Evolutionary conservation across 2,888 invertebrate species (phyloP).

Genomic region (Labia minor): DNA sequence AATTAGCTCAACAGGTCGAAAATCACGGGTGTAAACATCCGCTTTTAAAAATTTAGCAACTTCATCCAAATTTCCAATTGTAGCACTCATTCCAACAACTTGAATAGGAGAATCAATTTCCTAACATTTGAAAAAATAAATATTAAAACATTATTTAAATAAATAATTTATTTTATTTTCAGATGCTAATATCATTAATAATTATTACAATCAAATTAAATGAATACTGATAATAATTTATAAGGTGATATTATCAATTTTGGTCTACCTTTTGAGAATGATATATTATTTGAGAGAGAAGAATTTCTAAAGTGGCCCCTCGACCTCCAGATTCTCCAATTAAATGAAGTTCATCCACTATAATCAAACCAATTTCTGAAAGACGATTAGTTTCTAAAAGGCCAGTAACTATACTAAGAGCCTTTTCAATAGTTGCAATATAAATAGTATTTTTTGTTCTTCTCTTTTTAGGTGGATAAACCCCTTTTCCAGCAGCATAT

Average conservation of each 20-base stretch:
- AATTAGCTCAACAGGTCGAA: slow-evolving; percentile 75
- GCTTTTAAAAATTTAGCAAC: slow-evolving; percentile 70
- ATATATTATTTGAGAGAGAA: slow-evolving; percentile 68
- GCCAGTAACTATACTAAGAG: slow-evolving; percentile 70
- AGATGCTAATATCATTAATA: too few species aligned
- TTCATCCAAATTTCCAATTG: slow-evolving; percentile 81
- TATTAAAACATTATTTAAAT: too few species aligned
- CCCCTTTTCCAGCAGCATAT: slow-evolving; percentile 84
- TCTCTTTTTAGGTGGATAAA: slow-evolving; percentile 69
- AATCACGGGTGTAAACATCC: slow-evolving; percentile 69
- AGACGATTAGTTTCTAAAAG: slow-evolving; percentile 67
- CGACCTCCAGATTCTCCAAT: slow-evolving; percentile 73
- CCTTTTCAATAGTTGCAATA: slow-evolving; percentile 92
- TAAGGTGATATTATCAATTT: too few species aligned
- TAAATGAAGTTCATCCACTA: slow-evolving; percentile 89
- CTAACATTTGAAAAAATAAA: too few species aligned
- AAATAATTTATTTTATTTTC: too few species aligned
- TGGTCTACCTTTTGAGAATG: slow-evolving; percentile 44
- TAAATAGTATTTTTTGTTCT: slow-evolving; percentile 69
- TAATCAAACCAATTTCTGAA: slow-evolving; percentile 63
- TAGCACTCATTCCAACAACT: slow-evolving; percentile 95
- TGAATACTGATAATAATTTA: too few species aligned
- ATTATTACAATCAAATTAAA: too few species aligned
- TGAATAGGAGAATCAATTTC: too few species aligned
- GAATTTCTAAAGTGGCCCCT: slow-evolving; percentile 73